Evolutionary conservation across 2,113 vertebrate species (phyloP), one percentile per base, ranked within the genome.

Genomic region (Grammatotria lemairii): DNA sequence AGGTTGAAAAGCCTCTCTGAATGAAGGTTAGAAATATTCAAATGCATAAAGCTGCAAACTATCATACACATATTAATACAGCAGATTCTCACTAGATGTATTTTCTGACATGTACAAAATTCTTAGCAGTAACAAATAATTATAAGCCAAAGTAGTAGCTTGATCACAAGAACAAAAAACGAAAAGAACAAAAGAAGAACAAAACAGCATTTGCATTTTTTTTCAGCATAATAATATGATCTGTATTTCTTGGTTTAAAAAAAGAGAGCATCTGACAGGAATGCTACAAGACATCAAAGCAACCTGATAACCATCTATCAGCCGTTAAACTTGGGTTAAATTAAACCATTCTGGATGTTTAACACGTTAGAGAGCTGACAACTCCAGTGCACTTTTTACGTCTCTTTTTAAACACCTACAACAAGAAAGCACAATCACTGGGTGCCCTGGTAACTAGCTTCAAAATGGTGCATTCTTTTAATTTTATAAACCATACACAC

Each of bases 401-500:
- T 31, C 11, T 17, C 11, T 49, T 19, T 13, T 78, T 78, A 31
- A 13, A 49, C 45, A 51, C 45, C 45, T 31, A 8, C 45, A 12
- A 82, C 78, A 89, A 79, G 26, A 13, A 40, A 68, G 26, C 23
- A 42, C 16, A 87, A 79, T 65, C 26, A 19, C 49, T 45, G 47
- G 42, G 35, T 55, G 33, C 83, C 73, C 45, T 5, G 38, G 33
- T 49, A 54, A 57, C 21, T 23, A 28, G 85, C 80, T 82, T 63
- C 51, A 81, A 49, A 63, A 31, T 54, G 45, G 28, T 70, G 54
- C 38, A 63, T 51, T 35, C 87, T 47, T 87, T 89, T 73, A 89
- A 90, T 17, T 86, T 85, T 88, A 63, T 86, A 58, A 40, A 55
- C 57, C 28, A 38, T 54, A 85, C 88, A 90, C 57, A 85, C 53